Base-by-base conservation (phyloP, 2,888 invertebrate species). In the Girardia tigrina region DNA sequence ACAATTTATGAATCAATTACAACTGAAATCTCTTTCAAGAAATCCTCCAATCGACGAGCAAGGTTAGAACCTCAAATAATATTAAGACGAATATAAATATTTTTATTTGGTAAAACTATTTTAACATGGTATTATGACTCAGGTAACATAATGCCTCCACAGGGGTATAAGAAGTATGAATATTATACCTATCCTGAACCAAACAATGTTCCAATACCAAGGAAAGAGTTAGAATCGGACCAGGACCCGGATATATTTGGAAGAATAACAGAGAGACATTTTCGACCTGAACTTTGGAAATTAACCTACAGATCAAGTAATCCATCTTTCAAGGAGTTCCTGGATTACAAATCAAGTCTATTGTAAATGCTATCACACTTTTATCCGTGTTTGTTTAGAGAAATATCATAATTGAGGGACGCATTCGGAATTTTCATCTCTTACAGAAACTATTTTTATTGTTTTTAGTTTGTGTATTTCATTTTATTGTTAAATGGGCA, bases 1-100 rank as follows among this genome's bases (percentile, higher is more conserved):
- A 23, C 56, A 56, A 56, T 56, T 56, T 20, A 56, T 56, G 56
- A 16, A 56, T 56, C 56, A 56, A 56, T 56, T 56, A n/a, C n/a
- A 56, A 56, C 23, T 56, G 23, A 56, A 56, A 16, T 56, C 56
- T 20, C 20, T 20, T 20, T 20, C 23, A n/a, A 56, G 56, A 56
- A 56, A 56, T 56, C 56, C 56, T 20, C 56, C 56, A 8, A 56
- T 56, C 4, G n/a, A 56, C 23, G 56, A 56, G 56, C 56, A 56
- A 56, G 56, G 56, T 56, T 36, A 36, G 12, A n/a, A n/a, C n/a
- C n/a, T n/a, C n/a, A n/a, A n/a, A n/a, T n/a, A n/a, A n/a, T n/a
- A n/a, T n/a, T n/a, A n/a, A n/a, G n/a, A n/a, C n/a, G n/a, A n/a
- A n/a, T n/a, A n/a, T n/a, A n/a, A n/a, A n/a, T n/a, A n/a, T n/a